Percentiles rank a stretch among this genome's conserved stretches.
phyloP scores from a whole-genome alignment of 2,797 vertebrate species.

The Cossypha niveicapilla region DNA sequence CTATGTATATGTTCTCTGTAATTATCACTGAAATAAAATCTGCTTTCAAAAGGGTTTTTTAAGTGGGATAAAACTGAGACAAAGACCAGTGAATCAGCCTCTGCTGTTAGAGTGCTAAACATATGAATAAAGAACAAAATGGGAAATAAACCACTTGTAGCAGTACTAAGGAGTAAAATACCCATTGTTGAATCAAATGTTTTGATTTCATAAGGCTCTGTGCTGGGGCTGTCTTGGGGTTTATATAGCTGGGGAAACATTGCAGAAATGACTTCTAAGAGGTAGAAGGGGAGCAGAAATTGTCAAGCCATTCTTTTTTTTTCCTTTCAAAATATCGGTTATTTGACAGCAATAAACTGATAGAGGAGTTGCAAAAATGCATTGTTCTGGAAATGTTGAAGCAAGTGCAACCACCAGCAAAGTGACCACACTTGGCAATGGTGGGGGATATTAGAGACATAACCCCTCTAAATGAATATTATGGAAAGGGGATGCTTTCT shows the following conservation, averaged over 20 bases:
- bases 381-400: neutral
- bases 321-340: neutral
- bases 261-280: neutral
- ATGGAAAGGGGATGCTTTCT: neutral
- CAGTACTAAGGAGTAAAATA: neutral
- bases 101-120: neutral
- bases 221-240: neutral
- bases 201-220: neutral
- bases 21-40: neutral
- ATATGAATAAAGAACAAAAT: neutral
- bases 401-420: neutral
- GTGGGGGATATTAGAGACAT: neutral
- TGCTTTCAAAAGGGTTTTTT: neutral
- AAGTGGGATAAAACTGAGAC: neutral
- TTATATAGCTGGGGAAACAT: neutral
- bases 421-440: accelerated
- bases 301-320: neutral
- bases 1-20: neutral
- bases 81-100: neutral
- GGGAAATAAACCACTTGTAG: neutral
- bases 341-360: neutral
- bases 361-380: neutral
- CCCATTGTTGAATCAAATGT: neutral
- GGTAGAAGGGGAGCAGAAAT: neutral
- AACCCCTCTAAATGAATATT: neutral